Evolutionary conservation across 92 coral and sea anemone species (phyloP).

Genomic region (Chrysogorgia sp.): DNA sequence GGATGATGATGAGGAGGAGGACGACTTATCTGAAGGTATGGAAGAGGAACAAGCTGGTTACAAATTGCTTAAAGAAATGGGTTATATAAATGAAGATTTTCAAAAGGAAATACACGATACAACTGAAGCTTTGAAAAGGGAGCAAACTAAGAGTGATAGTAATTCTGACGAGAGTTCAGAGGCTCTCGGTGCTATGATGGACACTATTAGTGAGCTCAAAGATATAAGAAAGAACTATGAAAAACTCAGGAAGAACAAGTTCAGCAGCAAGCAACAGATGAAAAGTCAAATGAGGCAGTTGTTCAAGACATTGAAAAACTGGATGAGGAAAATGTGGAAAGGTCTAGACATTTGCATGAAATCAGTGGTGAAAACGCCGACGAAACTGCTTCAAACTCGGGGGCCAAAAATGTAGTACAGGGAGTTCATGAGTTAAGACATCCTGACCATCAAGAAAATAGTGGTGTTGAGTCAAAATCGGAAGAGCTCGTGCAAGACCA

Average conservation of each 20-base stretch:
- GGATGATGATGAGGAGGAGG: constrained; percentile 54
- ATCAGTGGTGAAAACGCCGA: not conserved
- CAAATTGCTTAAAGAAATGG: constrained; percentile 21
- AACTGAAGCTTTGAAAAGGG: constrained; percentile 28
- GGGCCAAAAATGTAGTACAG: no score
- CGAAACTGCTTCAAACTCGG: not conserved
- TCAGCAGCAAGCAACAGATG: no score
- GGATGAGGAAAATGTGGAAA: not conserved
- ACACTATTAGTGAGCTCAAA: no score
- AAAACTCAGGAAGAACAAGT: no score
- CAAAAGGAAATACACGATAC: constrained; percentile 47
- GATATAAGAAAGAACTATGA: no score
- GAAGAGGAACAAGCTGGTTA: not conserved
- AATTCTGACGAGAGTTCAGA: no score
- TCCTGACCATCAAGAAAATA: not conserved
- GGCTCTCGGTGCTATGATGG: no score
- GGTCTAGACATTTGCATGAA: not conserved
- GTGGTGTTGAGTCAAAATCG: no score
- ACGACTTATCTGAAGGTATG: not conserved
- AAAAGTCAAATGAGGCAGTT: no score
- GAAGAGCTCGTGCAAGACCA: no score
- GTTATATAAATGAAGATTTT: constrained; percentile 33
- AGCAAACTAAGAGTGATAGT: not conserved
- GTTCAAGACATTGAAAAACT: no score
- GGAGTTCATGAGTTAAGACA: not conserved